A percentile compares a stretch with the other conserved stretches of the same genome.
Evolutionary conservation across 2,113 vertebrate species (phyloP).

Genomic region (Rhegmatorhina hoffmannsi): DNA sequence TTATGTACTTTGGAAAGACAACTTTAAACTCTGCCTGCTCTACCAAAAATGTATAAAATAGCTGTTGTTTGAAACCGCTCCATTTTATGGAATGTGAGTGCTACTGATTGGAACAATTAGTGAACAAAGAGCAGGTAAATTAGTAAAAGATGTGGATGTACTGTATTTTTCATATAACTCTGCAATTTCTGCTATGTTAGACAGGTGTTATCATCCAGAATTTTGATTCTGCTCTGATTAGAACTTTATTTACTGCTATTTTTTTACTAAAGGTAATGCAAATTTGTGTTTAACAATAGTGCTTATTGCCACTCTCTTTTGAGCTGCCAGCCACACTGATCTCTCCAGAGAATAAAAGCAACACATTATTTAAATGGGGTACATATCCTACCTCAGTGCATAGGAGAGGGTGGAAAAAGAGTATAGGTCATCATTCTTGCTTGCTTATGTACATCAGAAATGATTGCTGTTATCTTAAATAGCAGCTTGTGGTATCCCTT

Average conservation of each 20-base stretch:
- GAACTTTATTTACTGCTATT: neutral
- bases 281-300: neutral
- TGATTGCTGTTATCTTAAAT: conserved; percentile 42
- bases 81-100: neutral
- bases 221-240: neutral
- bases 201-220: neutral
- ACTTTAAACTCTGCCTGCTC: neutral
- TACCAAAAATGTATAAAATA: neutral
- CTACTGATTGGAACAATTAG: neutral
- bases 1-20: neutral
- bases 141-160: neutral
- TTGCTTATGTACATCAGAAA: conserved; percentile 23
- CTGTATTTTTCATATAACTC: neutral
- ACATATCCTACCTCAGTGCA: neutral
- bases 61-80: neutral
- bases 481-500: conserved; percentile 48
- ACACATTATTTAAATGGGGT: neutral
- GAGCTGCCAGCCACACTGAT: neutral
- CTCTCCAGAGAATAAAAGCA: neutral
- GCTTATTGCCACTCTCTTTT: neutral
- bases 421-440: neutral
- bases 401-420: neutral
- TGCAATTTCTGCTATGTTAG: neutral
- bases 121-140: neutral
- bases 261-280: neutral